These are phyloP conservation scores for Gephyroberyx darwinii DNA, from an alignment of 2,797 vertebrate species.

Conservation along the genomic window DNA sequence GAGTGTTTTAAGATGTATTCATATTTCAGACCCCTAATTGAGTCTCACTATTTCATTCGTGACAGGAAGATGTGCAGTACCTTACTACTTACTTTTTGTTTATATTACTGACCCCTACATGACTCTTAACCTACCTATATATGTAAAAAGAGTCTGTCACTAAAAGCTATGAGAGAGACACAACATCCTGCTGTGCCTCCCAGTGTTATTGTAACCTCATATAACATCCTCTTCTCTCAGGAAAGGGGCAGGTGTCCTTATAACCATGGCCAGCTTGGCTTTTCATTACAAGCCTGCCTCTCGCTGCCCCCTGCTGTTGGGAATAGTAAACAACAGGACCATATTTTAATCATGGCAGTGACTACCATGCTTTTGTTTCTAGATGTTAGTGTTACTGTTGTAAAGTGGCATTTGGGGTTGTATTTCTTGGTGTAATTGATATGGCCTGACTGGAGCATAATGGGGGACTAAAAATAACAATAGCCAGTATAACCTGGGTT, in stretches of 20 bases:
- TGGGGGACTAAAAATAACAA: too few relatives aligned
- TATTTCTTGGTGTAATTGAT: background rate
- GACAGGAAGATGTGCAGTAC: too few relatives aligned
- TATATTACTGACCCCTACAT: too few relatives aligned
- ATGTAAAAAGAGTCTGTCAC: background rate
- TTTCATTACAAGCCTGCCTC: conserved; percentile 33
- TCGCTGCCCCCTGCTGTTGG: conserved; percentile 77
- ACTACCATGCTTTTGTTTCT: background rate
- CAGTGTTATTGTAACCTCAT: conserved; percentile 53
- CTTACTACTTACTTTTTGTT: too few relatives aligned
- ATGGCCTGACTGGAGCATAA: too few relatives aligned
- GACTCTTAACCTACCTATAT: too few relatives aligned
- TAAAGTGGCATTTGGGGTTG: too few relatives aligned
- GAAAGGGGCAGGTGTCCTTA: background rate
- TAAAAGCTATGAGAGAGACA: background rate
- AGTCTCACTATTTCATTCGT: too few relatives aligned
- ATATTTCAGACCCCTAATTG: too few relatives aligned
- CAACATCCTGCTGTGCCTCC: background rate
- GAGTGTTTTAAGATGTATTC: too few relatives aligned
- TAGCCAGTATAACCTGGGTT: too few relatives aligned
- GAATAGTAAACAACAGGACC: conserved; percentile 4
- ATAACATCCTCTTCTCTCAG: conserved; percentile 35
- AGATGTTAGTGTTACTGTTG: background rate
- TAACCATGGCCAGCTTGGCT: background rate
- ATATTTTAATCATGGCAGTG: background rate